Evolutionary conservation across 2,113 vertebrate genomes (phyloP), one percentile per base, ranked within the genome.

Genomic region (Paramisgurnus dabryanus): DNA sequence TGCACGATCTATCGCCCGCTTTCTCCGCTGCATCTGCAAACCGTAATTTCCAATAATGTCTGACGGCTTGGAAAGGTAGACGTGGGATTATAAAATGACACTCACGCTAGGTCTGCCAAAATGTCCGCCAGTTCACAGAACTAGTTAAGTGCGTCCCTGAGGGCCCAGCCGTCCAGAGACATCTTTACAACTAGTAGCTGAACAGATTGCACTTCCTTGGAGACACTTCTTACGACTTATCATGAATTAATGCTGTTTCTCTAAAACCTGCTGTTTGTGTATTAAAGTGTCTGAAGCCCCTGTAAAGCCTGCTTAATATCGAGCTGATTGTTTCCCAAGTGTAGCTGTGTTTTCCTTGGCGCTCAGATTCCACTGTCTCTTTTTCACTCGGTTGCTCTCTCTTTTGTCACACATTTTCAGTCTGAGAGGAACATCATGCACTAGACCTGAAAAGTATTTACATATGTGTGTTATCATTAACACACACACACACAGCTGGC

Each of bases 271-370:
- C 6, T 18, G 60, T 53, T 12, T 39, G 64, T 10, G 47, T 43
- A 0, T 10, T 63, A 6, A 0, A 72, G 55, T 67, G 50, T 67
- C 55, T 58, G 12, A 67, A 58, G 13, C 76, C 58, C 11, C 76
- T 1, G 39, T 78, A 78, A 78, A 71, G 55, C 10, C 76, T 67
- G 50, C 17, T 39, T 71, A 8, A 71, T 71, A 40, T 15, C 40
- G 50, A 3, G 17, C 64, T 78, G 65, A 43, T 67, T 45, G 39
- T 39, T 53, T 45, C 39, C 39, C 18, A 43, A 67, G 64, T 78
- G 63, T 10, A 67, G 61, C 6, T 7, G 27, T 80, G 68, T 80
- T 80, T 53, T 53, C 4, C 8, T 72, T 80, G 68, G 78, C 78
- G 5, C 4, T 15, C 17, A 39, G 27, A 12, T 53, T 43, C 9